Evolutionary conservation across 1,140 invertebrate species (phyloP), one percentile per base, ranked within the genome.

Genomic region (Geopemphigus sp.): DNA sequence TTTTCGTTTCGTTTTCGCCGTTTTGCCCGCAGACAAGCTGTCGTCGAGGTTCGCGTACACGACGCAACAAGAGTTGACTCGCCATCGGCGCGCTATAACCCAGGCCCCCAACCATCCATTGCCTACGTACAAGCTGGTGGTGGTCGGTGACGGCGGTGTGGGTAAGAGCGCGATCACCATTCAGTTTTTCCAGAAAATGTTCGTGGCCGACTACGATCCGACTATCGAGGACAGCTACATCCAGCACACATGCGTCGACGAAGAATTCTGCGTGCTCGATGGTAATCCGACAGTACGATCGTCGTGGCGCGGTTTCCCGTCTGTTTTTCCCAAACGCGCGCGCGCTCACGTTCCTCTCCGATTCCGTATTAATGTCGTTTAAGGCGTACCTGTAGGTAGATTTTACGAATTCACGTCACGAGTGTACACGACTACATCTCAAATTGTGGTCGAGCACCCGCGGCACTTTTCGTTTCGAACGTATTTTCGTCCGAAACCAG

Each of bases 121-220:
- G 17, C 74, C 91, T 59, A 93, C 92, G 82, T 94, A 94, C 83
- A 96, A 95, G 85, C 84, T 96, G 81, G 94, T 96, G 57, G 94
- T 96, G 39, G 94, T 96, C 47, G 95, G 94, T 17, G 94, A 95
- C 87, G 94, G 94, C 84, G 90, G 93, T 81, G 92, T 96, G 50
- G 94, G 94, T 22, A 97, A 97, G 87, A 95, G 93, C 82, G 94
- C 94, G 2, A 90, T 96, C 80, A 96, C 95, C 1, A 96, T 97
- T 84, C 95, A 95, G 85, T 93, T 92, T 86, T 94, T 94, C 84
- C 92, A 93, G 85, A 93, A 94, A 85, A 86, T 94, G 81, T 95
- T 95, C 86, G 92, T 95, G 57, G 94, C 93, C 8, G 94, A 95
- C 84, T 95, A 95, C 84, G 94, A 95, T 86, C 94, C 94, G 1